Evolutionary conservation across 2,797 vertebrate genomes (phyloP).

Genomic region (Chaetodon trifasciatus): DNA sequence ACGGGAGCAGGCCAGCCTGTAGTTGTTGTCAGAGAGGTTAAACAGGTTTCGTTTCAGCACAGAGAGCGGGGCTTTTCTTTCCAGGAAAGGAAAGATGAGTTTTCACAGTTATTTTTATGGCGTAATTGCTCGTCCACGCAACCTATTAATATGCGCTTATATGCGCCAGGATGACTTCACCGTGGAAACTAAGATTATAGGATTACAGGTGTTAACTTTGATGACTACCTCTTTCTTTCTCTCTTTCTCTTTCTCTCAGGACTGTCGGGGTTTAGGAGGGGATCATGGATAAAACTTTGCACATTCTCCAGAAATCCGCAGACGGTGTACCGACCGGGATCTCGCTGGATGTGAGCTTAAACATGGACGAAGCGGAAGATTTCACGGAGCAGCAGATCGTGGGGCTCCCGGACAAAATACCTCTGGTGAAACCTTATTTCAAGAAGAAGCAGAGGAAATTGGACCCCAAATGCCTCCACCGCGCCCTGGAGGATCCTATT

Average conservation of each 20-base stretch:
- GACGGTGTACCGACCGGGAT: conserved; percentile 74
- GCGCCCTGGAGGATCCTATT: conserved; percentile 92
- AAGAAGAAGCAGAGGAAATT: conserved; percentile 97
- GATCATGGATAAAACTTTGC: conserved; percentile 85
- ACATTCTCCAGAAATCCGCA: conserved; percentile 86
- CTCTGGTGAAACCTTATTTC: conserved; percentile 94
- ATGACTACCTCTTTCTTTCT: conserved; percentile 63
- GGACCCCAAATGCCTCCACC: conserved; percentile 89
- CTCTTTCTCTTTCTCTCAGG: conserved; percentile 57
- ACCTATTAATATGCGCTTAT: conserved; percentile 58
- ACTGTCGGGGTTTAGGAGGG: conserved; percentile 60
- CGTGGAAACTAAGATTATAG: conserved; percentile 59
- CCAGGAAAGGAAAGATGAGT: conserved; percentile 67
- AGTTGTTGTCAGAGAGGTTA: conserved; percentile 29
- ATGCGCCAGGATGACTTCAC: conserved; percentile 67
- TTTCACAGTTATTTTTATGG: conserved; percentile 33
- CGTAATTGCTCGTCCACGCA: conserved; percentile 9
- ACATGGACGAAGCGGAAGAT: conserved; percentile 80
- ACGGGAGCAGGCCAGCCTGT: conserved; percentile 32
- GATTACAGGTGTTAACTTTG: conserved; percentile 58
- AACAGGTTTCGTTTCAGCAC: conserved; percentile 70
- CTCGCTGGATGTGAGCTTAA: conserved; percentile 79
- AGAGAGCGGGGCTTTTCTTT: conserved; percentile 46
- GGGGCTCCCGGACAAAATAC: conserved; percentile 91
- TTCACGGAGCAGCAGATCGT: conserved; percentile 86